phyloP scores from a whole-genome alignment of 2,888 invertebrate genomes.

The Orthosia cruda region DNA sequence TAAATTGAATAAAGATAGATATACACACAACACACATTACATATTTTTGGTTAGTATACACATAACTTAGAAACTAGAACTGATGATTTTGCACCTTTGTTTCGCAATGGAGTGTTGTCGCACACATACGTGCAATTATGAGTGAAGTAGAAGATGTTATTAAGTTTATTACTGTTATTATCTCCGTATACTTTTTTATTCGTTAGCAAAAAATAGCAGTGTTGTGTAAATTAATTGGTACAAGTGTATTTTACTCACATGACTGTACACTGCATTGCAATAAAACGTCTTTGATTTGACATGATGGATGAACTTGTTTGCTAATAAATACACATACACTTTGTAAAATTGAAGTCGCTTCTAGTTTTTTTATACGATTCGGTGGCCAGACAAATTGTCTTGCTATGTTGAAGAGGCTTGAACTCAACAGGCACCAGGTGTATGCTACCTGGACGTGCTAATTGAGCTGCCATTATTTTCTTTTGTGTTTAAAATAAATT shows the following conservation, averaged over 20 bases:
- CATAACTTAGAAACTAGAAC: no score
- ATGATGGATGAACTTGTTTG: constrained; percentile 6
- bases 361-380: constrained; percentile 31
- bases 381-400: constrained; percentile 35
- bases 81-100: no score
- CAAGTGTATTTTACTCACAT: neutral
- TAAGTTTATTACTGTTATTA: constrained; percentile 41
- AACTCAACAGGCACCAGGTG: constrained; percentile 32
- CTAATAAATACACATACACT: constrained; percentile 4
- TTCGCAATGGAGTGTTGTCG: no score
- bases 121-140: constrained; percentile 33
- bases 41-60: no score
- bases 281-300: constrained; percentile 4
- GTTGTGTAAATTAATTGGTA: constrained; percentile 44
- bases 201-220: constrained; percentile 31
- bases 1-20: no score
- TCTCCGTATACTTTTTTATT: constrained; percentile 23
- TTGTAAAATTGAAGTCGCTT: constrained; percentile 20
- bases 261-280: constrained; percentile 18
- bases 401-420: constrained; percentile 36
- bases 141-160: constrained; percentile 28
- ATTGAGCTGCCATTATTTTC: no score
- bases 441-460: neutral
- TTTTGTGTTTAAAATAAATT: no score
- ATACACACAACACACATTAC: no score